phyloP scores from a whole-genome alignment of 1,140 invertebrate species.

The Drosophila oshimai region DNA sequence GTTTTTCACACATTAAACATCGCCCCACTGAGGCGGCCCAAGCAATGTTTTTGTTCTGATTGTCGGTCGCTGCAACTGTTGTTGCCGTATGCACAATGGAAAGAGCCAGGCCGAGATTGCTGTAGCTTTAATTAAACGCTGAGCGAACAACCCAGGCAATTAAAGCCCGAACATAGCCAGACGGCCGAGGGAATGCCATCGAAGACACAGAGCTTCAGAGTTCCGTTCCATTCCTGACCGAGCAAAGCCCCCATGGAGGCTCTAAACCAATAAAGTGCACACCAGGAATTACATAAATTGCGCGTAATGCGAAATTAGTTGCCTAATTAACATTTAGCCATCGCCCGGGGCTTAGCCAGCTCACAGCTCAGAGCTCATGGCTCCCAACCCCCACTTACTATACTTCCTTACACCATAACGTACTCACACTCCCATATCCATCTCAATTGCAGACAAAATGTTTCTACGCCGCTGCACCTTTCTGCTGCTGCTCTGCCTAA shows the following conservation, averaged over 20 bases:
- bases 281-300: constrained; percentile 77
- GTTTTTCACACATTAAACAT: constrained; percentile 72
- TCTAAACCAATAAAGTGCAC: constrained; percentile 67
- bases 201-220: constrained; percentile 55
- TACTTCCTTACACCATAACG: too few relatives aligned
- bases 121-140: constrained; percentile 76
- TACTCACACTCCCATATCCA: background rate
- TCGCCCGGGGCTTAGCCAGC: background rate
- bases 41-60: constrained; percentile 50
- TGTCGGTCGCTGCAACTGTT: constrained; percentile 46
- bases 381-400: too few relatives aligned
- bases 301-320: constrained; percentile 73
- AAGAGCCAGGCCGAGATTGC: constrained; percentile 39
- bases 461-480: constrained; percentile 78
- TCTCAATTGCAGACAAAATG: constrained; percentile 64
- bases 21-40: constrained; percentile 21
- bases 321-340: constrained; percentile 67
- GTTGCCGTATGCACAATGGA: constrained; percentile 42
- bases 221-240: constrained; percentile 60
- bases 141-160: constrained; percentile 68
- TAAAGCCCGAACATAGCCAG: constrained; percentile 56
- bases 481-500: constrained; percentile 73
- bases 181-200: background rate
- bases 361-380: too few relatives aligned
- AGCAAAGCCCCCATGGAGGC: constrained; percentile 45